Evolutionary conservation across 37 sponge, comb jelly and placozoan species (phyloP), one percentile per base, ranked within the genome.

Genomic region (Haliclona indistincta): DNA sequence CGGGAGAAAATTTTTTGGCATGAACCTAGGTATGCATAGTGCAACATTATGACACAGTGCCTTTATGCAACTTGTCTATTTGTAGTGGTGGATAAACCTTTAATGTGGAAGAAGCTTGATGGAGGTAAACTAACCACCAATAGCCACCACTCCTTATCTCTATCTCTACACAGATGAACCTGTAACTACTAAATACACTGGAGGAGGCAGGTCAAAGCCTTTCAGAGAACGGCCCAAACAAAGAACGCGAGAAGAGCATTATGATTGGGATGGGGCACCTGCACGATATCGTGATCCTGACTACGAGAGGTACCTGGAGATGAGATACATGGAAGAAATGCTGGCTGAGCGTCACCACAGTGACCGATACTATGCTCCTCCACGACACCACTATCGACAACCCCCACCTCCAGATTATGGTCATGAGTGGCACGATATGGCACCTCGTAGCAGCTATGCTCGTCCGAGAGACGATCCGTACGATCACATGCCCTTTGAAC

Each of bases 41-140:
- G n/a, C 25, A 6, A 58, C 6, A 25, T 58, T 25, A 8, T 58
- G n/a, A 25, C 25, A 58, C n/a, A 8, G 25, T 77, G 2, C 35
- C 41, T 10, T 23, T 33, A 33, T 53, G 22, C 43, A 34, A 19
- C 26, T 41, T 63, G 33, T 22, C 22, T 11, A 8, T 7, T 6
- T 71, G 3, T 68, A 83, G 84, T 83, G 51, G 84, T 83, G 28
- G 84, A 83, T 64, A 83, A 75, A 45, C 56, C 84, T 42, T 76
- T 63, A 5, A 70, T 70, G 2, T 44, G 55, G 64, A 83, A 61
- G 40, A 83, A 67, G 41, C 54, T 76, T 15, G 76, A 69, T 3
- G 76, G 84, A 70, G 63, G 71, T 68, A 49, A n/a, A n/a, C n/a
- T 56, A 25, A 20, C 17, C 53, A 13, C 53, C 13, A 17, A 49